Percentiles rank a stretch among this genome's conserved stretches.
Conservation (phyloP, 2,888 invertebrate species). For the Panzeria rudis region DNA sequence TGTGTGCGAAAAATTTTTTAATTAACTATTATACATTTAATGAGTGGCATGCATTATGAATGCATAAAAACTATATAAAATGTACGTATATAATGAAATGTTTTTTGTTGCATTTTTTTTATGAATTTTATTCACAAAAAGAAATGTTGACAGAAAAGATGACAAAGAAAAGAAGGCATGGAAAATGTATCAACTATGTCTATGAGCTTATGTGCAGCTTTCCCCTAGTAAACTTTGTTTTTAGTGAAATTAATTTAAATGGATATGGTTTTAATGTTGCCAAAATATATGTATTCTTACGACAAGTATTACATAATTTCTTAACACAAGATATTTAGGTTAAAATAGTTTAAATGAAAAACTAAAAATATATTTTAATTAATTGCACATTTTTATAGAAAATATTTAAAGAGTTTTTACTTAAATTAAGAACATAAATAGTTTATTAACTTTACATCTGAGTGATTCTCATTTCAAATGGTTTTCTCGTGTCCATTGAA, state of each 20-base stretch:
- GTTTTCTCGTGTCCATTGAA: no score
- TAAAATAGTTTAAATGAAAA: constrained; percentile 48
- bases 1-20: constrained; percentile 60
- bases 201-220: neutral
- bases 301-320: no score
- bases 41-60: constrained; percentile 72
- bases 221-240: no score
- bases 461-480: no score
- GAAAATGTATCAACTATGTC: constrained; percentile 1
- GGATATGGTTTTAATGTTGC: neutral
- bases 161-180: constrained; percentile 44
- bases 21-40: constrained; percentile 70
- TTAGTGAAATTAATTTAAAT: constrained; percentile 10
- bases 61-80: constrained; percentile 56
- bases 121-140: neutral
- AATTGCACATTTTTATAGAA: neutral
- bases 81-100: neutral
- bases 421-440: no score
- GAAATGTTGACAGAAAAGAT: constrained; percentile 51
- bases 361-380: neutral
- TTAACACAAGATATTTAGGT: constrained; percentile 47
- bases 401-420: no score
- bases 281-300: constrained; percentile 6
- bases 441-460: no score
- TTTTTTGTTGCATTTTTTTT: constrained; percentile 9